Base-by-base conservation (phyloP, 1,140 invertebrate species). In the Calliopsis andreniformis region DNA sequence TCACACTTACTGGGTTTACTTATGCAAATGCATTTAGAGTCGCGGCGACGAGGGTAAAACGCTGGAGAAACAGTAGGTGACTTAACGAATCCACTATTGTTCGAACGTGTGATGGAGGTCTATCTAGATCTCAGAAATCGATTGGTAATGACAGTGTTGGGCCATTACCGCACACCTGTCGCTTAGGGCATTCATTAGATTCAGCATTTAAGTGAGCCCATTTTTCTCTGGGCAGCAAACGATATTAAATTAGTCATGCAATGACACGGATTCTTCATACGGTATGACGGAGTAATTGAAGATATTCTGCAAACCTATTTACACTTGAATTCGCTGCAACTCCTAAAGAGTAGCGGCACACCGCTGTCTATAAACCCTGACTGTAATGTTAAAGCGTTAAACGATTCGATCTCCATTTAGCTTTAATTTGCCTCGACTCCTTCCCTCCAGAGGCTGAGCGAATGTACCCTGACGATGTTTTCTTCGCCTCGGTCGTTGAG, bases 151-250 rank as follows among this genome's bases (percentile, higher is more conserved):
- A 55, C 51, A 55, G 51, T 8, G 28, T 12, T 30, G 25, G 25
- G 25, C 51, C n/a, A n/a, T 14, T 25, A 25, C 20, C 47, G 56
- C 25, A 43, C 79, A 81, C 79, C 79, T 82, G 79, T 80, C n/a
- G n/a, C n/a, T 78, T 66, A 76, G 69, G 69, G 53, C 71, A n/a
- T 63, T 78, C 69, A 42, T 39, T 72, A 42, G 59, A 59, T 70
- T 78, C 79, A 83, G 87, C 78, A 81, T 84, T 83, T 86, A 86
- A 87, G 87, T 82, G 86, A 88, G 87, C 87, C 84, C 53, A 45
- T n/a, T n/a, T n/a, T 62, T 78, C 72, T 68, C 72, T 73, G 67
- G n/a, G n/a, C n/a, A n/a, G n/a, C n/a, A n/a, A n/a, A n/a, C n/a
- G n/a, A n/a, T n/a, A n/a, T n/a, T n/a, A n/a, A n/a, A n/a, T n/a